Evolutionary conservation across 2,113 vertebrate genomes (phyloP).

Genomic region (Promerops cafer): DNA sequence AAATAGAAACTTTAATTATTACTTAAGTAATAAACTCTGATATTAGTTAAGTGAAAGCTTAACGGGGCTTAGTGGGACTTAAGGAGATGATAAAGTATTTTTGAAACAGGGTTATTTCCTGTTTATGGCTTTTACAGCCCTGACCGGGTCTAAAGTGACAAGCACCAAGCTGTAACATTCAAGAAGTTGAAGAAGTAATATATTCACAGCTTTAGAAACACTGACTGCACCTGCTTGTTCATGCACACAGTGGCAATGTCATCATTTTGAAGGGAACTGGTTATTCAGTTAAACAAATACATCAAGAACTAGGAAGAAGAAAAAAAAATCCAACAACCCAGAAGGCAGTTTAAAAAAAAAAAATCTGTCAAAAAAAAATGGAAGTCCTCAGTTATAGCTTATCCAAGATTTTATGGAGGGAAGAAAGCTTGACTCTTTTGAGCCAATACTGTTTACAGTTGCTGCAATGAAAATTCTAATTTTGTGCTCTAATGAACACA

Average conservation of each 20-base stretch:
- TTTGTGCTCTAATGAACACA: constrained; percentile 83
- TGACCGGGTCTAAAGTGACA: constrained; percentile 54
- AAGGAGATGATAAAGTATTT: constrained; percentile 5
- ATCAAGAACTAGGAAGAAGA: not conserved
- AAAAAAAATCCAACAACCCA: not conserved
- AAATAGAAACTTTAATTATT: constrained; percentile 11
- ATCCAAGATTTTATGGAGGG: constrained; percentile 64
- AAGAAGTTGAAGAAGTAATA: constrained; percentile 52
- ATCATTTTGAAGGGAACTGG: constrained; percentile 26
- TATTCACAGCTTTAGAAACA: constrained; percentile 27
- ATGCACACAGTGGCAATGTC: not conserved
- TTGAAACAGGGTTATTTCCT: not conserved
- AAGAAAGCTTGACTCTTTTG: constrained; percentile 60
- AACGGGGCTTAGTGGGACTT: not conserved
- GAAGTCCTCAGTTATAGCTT: constrained; percentile 50
- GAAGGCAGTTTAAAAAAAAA: constrained; percentile 25
- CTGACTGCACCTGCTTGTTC: constrained; percentile 19
- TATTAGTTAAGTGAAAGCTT: constrained; percentile 22
- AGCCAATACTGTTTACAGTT: constrained; percentile 74
- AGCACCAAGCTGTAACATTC: constrained; percentile 21
- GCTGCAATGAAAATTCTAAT: constrained; percentile 81
- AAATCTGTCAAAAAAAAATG: constrained; percentile 20
- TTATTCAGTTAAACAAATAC: constrained; percentile 42
- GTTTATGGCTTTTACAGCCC: constrained; percentile 50
- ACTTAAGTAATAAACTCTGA: not conserved